Evolutionary conservation across 1,140 invertebrate species (phyloP).

Genomic region (Cotesia typhae): DNA sequence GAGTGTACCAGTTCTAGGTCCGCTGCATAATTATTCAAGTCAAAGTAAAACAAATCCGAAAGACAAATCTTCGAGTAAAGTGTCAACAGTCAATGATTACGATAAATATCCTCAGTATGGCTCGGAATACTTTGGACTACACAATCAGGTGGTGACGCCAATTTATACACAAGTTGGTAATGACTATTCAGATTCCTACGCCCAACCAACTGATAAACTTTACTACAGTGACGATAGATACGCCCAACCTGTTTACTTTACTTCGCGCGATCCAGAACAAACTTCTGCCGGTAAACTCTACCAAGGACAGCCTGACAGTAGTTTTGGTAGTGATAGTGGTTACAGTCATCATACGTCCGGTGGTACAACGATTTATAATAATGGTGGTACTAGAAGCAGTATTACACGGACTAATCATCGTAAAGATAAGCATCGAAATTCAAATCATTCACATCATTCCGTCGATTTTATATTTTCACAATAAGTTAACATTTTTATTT

Average conservation of each 20-base stretch:
- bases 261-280: conserved; percentile 47
- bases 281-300: conserved; percentile 52
- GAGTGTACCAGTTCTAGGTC: conserved; percentile 68
- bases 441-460: conserved; percentile 57
- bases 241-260: conserved; percentile 51
- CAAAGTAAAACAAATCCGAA: conserved; percentile 49
- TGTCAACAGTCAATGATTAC: conserved; percentile 33
- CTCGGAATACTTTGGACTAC: conserved; percentile 52
- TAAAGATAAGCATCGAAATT: conserved; percentile 59
- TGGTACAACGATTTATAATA: conserved; percentile 52
- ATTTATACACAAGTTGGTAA: conserved; percentile 50
- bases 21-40: conserved; percentile 56
- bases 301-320: conserved; percentile 66
- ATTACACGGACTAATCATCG: conserved; percentile 51
- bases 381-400: conserved; percentile 55
- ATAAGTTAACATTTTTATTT: conserved; percentile 32
- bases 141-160: conserved; percentile 45
- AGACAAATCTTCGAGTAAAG: conserved; percentile 39
- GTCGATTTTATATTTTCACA: conserved; percentile 59
- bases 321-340: conserved; percentile 74
- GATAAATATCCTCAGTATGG: conserved; percentile 49
- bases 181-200: conserved; percentile 51
- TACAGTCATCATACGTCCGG: conserved; percentile 75
- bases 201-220: conserved; percentile 52
- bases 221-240: conserved; percentile 54